Evolutionary conservation across 1,140 invertebrate genomes (phyloP).

Genomic region (Heliconius hermathena): DNA sequence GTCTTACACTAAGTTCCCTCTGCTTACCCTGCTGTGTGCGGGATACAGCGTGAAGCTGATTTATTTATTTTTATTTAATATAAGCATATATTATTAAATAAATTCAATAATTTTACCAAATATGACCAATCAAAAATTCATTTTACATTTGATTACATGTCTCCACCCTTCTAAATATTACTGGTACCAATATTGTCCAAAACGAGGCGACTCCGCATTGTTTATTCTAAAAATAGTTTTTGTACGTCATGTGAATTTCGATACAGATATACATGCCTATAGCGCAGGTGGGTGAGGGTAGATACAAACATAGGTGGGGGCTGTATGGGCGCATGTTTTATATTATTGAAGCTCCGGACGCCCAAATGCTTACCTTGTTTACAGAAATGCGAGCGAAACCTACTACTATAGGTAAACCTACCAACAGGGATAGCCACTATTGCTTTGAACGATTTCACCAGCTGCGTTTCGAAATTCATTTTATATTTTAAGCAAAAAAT

Average conservation of each 20-base stretch:
- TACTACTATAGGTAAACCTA: not conserved
- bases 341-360: conserved; percentile 70
- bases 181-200: conserved; percentile 31
- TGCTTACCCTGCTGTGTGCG: too few species aligned
- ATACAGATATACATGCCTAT: conserved; percentile 35
- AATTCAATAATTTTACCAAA: not conserved
- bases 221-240: conserved; percentile 43
- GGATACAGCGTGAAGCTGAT: too few species aligned
- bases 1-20: too few species aligned
- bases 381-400: conserved; percentile 38
- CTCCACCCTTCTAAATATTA: conserved; percentile 34
- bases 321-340: conserved; percentile 70
- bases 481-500: conserved; percentile 24
- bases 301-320: conserved; percentile 59
- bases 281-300: conserved; percentile 51
- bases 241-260: conserved; percentile 38
- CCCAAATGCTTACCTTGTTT: conserved; percentile 55
- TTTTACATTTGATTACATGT: conserved; percentile 23
- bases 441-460: conserved; percentile 23
- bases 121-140: not conserved
- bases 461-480: conserved; percentile 22
- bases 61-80: too few species aligned
- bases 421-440: conserved; percentile 33
- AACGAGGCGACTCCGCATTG: conserved; percentile 31
- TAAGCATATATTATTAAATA: too few species aligned